A percentile compares a stretch with the other conserved stretches of the same genome.
Evolutionary conservation across 2,888 invertebrate species (phyloP).

Genomic region (Cantharis rufa): DNA sequence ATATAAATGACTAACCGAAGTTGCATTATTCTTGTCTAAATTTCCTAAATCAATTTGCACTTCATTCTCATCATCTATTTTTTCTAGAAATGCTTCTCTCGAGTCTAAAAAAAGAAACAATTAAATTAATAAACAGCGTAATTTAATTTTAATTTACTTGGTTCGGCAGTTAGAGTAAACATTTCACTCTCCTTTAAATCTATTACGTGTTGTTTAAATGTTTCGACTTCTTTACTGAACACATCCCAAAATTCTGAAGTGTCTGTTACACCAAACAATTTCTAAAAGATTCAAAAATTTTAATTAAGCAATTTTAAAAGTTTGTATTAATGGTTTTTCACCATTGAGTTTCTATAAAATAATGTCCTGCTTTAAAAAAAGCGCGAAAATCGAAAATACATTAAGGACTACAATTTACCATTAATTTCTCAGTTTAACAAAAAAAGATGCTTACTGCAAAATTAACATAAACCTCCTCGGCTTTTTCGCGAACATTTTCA

Average conservation of each 20-base stretch:
- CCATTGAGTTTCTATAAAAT: background rate
- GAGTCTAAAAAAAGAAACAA: slow-evolving; percentile 41
- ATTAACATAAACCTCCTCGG: slow-evolving; percentile 65
- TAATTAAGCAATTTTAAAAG: background rate
- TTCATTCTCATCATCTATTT: slow-evolving; percentile 37
- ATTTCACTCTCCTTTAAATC: slow-evolving; percentile 64
- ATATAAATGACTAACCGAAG: background rate
- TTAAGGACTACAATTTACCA: no score
- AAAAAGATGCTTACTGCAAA: slow-evolving; percentile 55
- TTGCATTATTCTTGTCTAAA: slow-evolving; percentile 3
- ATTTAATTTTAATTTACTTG: slow-evolving; percentile 53
- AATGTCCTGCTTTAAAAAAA: background rate
- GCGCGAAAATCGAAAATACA: no score
- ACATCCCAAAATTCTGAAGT: slow-evolving; percentile 72
- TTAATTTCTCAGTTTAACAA: no score
- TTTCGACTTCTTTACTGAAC: slow-evolving; percentile 69
- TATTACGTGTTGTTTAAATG: slow-evolving; percentile 70
- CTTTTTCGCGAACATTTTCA: slow-evolving; percentile 69
- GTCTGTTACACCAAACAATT: slow-evolving; percentile 63
- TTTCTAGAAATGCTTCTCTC: slow-evolving; percentile 44
- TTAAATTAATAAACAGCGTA: slow-evolving; percentile 4
- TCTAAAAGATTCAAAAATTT: slow-evolving; percentile 51
- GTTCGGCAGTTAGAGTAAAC: slow-evolving; percentile 66
- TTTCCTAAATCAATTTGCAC: slow-evolving; percentile 23
- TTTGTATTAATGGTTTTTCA: background rate